These are phyloP conservation scores for Conomelus anceps DNA, from an alignment of 2,888 invertebrate species.

Conservation along the genomic window DNA sequence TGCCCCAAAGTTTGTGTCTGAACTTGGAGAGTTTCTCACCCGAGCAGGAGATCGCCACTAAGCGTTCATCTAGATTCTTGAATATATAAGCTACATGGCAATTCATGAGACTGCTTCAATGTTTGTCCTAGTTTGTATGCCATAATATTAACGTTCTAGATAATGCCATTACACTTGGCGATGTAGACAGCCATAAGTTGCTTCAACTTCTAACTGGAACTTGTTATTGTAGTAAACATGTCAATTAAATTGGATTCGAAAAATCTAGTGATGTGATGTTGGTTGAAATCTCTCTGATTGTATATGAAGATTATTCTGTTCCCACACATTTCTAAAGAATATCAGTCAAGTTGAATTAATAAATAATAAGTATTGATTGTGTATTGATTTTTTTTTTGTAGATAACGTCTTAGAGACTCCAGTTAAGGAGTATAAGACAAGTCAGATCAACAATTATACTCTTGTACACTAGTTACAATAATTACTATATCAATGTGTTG, in stretches of 20 bases:
- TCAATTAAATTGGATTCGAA: background rate
- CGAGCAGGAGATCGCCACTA: background rate
- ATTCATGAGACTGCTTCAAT: background rate
- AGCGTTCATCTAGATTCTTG: background rate
- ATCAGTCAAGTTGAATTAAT: no score
- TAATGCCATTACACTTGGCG: background rate
- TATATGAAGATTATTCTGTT: no score
- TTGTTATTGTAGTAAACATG: background rate
- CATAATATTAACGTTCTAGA: background rate
- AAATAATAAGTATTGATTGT: no score
- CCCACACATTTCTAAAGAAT: no score
- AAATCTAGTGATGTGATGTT: no score
- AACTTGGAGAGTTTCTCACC: background rate
- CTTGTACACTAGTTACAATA: no score
- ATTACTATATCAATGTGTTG: no score
- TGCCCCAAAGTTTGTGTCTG: background rate
- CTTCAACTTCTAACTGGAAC: background rate
- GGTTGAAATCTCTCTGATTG: no score
- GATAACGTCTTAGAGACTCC: no score
- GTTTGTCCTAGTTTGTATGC: background rate
- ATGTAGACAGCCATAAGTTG: background rate
- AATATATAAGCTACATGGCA: background rate
- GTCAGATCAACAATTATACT: no score
- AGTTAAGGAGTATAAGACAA: no score
- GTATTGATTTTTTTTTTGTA: no score